phyloP scores from a whole-genome alignment of 2,113 vertebrate genomes.

The Hippoglossus stenolepis region DNA sequence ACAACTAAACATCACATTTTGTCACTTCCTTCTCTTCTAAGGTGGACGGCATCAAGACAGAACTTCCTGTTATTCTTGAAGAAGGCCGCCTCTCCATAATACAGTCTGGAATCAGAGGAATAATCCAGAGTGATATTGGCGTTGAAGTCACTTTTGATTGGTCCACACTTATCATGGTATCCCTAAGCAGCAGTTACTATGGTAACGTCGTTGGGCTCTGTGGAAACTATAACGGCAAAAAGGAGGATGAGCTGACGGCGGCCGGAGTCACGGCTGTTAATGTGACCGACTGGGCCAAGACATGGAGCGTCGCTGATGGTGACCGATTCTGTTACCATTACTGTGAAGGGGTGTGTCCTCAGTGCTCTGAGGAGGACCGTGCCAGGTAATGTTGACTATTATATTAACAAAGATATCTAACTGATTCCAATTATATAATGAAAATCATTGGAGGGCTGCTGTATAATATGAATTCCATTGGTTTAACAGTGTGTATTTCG shows the following conservation, averaged over 20 bases:
- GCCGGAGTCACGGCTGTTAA: neutral
- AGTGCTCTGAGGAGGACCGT: slow-evolving; percentile 26
- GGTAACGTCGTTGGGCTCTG: slow-evolving; percentile 34
- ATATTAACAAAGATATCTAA: too few relatives aligned
- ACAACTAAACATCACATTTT: too few relatives aligned
- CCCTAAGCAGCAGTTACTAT: slow-evolving; percentile 47
- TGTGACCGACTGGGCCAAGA: slow-evolving; percentile 18
- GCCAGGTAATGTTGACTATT: slow-evolving; percentile 7
- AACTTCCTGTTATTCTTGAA: slow-evolving; percentile 22
- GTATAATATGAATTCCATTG: too few relatives aligned
- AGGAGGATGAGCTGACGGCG: slow-evolving; percentile 12
- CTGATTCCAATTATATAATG: too few relatives aligned
- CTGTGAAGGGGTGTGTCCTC: slow-evolving; percentile 26
- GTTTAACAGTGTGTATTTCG: too few relatives aligned
- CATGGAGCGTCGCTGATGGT: slow-evolving; percentile 20
- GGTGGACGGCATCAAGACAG: slow-evolving; percentile 22
- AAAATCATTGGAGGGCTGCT: too few relatives aligned
- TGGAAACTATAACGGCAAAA: slow-evolving; percentile 42
- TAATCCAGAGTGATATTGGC: slow-evolving; percentile 11
- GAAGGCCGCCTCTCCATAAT: slow-evolving; percentile 27
- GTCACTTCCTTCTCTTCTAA: neutral
- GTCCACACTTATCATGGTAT: slow-evolving; percentile 20
- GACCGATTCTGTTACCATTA: slow-evolving; percentile 43
- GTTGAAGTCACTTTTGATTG: slow-evolving; percentile 40
- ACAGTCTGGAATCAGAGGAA: slow-evolving; percentile 23